These are phyloP conservation scores for Trachelus iudaicus DNA, from an alignment of 2,888 invertebrate species.

Conservation along the genomic window DNA sequence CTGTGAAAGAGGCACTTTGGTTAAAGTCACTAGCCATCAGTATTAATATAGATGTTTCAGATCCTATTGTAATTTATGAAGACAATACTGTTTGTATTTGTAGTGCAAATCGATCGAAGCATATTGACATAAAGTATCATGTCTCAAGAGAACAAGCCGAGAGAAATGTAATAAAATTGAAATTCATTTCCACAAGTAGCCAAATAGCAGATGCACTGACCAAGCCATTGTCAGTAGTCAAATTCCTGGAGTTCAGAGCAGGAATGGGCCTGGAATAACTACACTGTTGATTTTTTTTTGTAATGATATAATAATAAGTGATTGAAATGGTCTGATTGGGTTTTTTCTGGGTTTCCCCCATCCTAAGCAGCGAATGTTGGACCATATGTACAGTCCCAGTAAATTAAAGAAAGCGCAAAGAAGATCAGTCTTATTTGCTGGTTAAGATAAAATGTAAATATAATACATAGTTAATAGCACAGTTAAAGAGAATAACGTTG, in stretches of 20 bases:
- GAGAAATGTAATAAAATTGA: constrained; percentile 66
- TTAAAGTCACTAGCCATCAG: constrained; percentile 41
- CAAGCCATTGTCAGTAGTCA: constrained; percentile 21
- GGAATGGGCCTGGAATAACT: constrained; percentile 11
- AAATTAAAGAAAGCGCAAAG: too few relatives aligned
- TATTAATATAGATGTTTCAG: constrained; percentile 34
- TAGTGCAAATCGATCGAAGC: constrained; percentile 48
- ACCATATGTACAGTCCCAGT: too few relatives aligned
- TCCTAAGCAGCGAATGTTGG: too few relatives aligned
- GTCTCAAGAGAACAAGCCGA: constrained; percentile 27
- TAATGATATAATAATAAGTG: not conserved
- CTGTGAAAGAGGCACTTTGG: constrained; percentile 48
- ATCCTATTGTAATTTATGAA: constrained; percentile 41
- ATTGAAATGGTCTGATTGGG: not conserved
- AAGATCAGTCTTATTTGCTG: too few relatives aligned
- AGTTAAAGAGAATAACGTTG: too few relatives aligned
- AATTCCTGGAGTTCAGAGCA: constrained; percentile 14
- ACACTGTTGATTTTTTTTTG: not conserved
- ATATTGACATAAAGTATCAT: constrained; percentile 47
- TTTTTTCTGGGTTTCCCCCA: too few relatives aligned
- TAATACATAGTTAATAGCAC: too few relatives aligned
- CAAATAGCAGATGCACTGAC: constrained; percentile 68
- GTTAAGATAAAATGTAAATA: too few relatives aligned
- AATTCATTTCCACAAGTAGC: constrained; percentile 69
- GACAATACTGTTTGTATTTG: constrained; percentile 54